Conservation (phyloP, 2,888 invertebrate species). For the Syrphus vitripennis region DNA sequence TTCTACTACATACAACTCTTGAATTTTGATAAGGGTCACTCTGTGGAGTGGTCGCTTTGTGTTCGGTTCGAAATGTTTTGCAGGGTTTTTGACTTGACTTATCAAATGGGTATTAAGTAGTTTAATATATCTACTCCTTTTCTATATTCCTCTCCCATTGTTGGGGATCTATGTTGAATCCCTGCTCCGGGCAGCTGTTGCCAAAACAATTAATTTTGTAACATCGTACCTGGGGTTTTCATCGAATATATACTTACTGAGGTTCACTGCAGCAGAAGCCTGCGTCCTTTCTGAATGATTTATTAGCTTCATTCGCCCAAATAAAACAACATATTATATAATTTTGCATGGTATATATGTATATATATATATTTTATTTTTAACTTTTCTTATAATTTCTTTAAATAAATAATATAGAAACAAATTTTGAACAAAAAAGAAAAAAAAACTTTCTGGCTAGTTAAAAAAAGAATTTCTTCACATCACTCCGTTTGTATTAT, state of each 20-base stretch:
- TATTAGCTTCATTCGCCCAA: not conserved
- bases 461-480: constrained; percentile 54
- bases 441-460: constrained; percentile 43
- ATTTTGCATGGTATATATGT: constrained; percentile 72
- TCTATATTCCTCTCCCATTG: not conserved
- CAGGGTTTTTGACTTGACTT: constrained; percentile 67
- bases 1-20: constrained; percentile 51
- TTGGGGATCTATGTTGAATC: constrained; percentile 6
- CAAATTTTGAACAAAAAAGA: not conserved
- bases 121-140: constrained; percentile 45
- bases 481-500: constrained; percentile 54
- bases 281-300: not conserved
- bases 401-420: constrained; percentile 20
- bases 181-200: constrained; percentile 56
- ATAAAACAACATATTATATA: constrained; percentile 31
- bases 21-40: constrained; percentile 71
- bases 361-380: constrained; percentile 73
- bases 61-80: constrained; percentile 61
- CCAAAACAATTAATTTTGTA: constrained; percentile 38
- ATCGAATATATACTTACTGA: not conserved
- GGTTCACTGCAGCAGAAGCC: not conserved
- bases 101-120: constrained; percentile 70
- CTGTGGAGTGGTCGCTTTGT: constrained; percentile 55
- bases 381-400: constrained; percentile 62
- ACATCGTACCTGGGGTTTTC: not conserved